phyloP scores from a whole-genome alignment of 2,888 invertebrate species.

The Parnassius orleans region DNA sequence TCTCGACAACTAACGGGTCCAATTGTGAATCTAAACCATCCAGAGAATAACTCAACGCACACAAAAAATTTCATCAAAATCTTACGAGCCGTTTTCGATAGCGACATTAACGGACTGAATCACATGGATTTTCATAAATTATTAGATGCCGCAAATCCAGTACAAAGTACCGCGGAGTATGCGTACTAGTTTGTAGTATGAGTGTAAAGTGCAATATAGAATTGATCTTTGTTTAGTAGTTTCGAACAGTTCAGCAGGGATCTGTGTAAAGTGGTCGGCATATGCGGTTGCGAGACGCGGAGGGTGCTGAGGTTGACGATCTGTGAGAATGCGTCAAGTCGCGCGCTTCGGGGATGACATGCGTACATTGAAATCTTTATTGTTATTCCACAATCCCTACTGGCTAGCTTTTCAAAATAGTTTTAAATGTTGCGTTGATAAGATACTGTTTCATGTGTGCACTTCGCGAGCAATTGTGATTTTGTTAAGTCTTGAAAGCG shows the following conservation, averaged over 20 bases:
- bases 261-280: conserved; percentile 31
- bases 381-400: conserved; percentile 31
- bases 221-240: conserved; percentile 47
- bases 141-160: conserved; percentile 19
- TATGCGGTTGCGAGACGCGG: conserved; percentile 41
- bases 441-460: conserved; percentile 11
- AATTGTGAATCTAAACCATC: too few relatives aligned
- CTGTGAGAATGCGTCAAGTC: conserved; percentile 68
- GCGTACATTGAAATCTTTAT: conserved; percentile 62
- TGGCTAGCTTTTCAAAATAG: conserved; percentile 9
- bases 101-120: too few relatives aligned
- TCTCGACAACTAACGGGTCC: too few relatives aligned
- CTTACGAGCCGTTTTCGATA: too few relatives aligned
- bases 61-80: too few relatives aligned
- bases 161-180: conserved; percentile 40
- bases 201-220: conserved; percentile 34
- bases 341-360: conserved; percentile 57
- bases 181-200: conserved; percentile 30
- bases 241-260: conserved; percentile 37
- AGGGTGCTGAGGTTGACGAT: conserved; percentile 68
- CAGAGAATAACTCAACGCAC: too few relatives aligned
- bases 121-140: too few relatives aligned
- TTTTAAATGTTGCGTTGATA: conserved; percentile 6
- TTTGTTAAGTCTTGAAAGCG: conserved; percentile 15
- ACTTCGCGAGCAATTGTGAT: conserved; percentile 13